Percentiles rank a stretch among this genome's conserved stretches.
Evolutionary conservation across 2,888 invertebrate species (phyloP).

Genomic region (Ypsolopha sequella): DNA sequence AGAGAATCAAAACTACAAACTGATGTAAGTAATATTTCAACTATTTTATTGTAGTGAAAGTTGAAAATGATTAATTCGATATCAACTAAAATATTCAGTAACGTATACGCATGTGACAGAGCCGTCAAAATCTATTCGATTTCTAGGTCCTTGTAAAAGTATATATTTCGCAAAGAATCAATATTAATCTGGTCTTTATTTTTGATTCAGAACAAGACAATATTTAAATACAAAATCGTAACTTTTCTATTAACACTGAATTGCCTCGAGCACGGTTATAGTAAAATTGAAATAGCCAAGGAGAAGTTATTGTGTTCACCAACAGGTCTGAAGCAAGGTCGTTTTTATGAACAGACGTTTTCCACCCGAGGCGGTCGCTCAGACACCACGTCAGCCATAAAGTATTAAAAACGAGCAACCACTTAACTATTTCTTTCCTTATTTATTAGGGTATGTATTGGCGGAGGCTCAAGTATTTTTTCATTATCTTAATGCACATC

Average conservation of each 20-base stretch:
- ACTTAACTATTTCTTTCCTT: slow-evolving; percentile 12
- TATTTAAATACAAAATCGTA: no score
- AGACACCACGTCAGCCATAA: neutral
- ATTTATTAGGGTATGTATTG: slow-evolving; percentile 38
- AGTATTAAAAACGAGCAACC: neutral
- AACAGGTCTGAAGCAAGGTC: neutral
- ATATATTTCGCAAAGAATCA: no score
- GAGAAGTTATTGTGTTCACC: neutral
- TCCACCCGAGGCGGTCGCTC: neutral
- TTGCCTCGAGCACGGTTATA: neutral
- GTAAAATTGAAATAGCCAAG: neutral
- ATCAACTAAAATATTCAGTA: no score
- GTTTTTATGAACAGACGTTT: neutral
- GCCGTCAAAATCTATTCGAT: no score
- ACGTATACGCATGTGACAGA: no score
- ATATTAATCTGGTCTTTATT: no score
- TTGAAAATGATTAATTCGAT: no score
- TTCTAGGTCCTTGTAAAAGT: no score
- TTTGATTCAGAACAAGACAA: no score
- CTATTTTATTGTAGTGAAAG: neutral
- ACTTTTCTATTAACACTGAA: no score
- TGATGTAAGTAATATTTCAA: neutral
- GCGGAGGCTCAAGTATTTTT: slow-evolving; percentile 39
- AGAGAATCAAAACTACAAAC: neutral
- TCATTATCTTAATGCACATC: slow-evolving; percentile 32